These are phyloP conservation scores for Cydia splendana DNA, from an alignment of 1,140 invertebrate genomes.

Conservation along the genomic window DNA sequence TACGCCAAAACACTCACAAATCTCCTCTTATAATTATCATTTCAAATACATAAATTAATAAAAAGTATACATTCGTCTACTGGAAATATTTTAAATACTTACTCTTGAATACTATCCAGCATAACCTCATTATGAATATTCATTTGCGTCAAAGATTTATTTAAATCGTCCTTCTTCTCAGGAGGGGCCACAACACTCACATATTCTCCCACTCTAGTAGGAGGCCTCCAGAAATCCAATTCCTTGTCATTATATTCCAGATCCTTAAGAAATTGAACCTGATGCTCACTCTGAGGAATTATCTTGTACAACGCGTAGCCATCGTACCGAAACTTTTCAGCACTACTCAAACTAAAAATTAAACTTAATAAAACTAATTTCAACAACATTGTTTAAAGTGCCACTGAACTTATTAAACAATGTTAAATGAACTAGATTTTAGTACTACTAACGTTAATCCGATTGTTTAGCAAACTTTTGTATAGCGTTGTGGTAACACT, in stretches of 20 bases:
- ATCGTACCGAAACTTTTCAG: conserved; percentile 59
- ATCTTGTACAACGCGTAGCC: conserved; percentile 63
- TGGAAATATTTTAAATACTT: conserved; percentile 36
- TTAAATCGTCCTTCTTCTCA: conserved; percentile 51
- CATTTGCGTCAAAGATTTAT: conserved; percentile 48
- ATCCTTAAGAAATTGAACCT: conserved; percentile 35
- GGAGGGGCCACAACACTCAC: conserved; percentile 61
- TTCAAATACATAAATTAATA: no score
- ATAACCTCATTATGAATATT: conserved; percentile 52
- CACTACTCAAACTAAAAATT: conserved; percentile 36
- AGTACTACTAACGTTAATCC: conserved; percentile 11
- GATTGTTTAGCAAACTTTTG: not conserved
- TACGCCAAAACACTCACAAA: no score
- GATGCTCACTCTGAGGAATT: conserved; percentile 49
- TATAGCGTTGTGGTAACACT: not conserved
- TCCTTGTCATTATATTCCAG: conserved; percentile 44
- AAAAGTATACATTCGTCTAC: no score
- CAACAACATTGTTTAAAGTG: conserved; percentile 42
- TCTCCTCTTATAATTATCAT: no score
- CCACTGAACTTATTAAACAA: conserved; percentile 3
- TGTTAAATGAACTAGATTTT: conserved; percentile 11
- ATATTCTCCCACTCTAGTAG: conserved; percentile 45
- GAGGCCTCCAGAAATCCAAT: conserved; percentile 66
- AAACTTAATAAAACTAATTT: conserved; percentile 48
- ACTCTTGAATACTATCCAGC: conserved; percentile 66